These are phyloP conservation scores for Noctilio leporinus DNA, from an alignment of 2,113 vertebrate species.

Conservation along the genomic window DNA sequence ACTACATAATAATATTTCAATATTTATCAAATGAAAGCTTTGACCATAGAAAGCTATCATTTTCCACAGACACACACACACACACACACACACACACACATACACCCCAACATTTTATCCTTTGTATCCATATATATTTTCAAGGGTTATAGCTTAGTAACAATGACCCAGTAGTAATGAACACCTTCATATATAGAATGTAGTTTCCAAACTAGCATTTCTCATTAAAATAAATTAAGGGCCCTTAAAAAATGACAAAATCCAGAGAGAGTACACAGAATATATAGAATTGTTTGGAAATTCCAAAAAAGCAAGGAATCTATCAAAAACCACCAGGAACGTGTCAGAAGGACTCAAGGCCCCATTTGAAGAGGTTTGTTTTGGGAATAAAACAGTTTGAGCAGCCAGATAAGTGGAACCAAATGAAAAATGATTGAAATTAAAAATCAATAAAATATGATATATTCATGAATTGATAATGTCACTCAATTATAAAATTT, in stretches of 20 bases:
- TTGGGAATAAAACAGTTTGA: not conserved
- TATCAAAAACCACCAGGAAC: not conserved
- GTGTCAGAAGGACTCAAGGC: not conserved
- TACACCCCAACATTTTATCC: not conserved
- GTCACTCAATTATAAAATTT: not conserved
- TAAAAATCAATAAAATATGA: not conserved
- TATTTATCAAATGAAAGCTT: not conserved
- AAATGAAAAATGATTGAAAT: not conserved
- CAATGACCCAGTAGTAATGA: not conserved
- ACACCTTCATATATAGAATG: not conserved
- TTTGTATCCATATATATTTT: not conserved
- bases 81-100: accelerated
- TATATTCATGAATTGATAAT: not conserved
- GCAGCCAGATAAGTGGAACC: not conserved
- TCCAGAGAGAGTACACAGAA: not conserved
- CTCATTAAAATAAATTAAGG: not conserved
- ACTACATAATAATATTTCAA: not conserved
- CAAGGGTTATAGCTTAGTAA: not conserved
- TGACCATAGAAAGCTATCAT: not conserved
- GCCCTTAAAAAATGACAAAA: not conserved
- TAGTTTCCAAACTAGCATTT: not conserved
- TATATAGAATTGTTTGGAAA: not conserved
- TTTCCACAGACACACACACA: not conserved
- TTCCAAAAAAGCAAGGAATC: not conserved
- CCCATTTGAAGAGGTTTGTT: not conserved